Evolutionary conservation across 2,888 invertebrate species (phyloP), one percentile per base, ranked within the genome.

Genomic region (Chymomyza caudatula): DNA sequence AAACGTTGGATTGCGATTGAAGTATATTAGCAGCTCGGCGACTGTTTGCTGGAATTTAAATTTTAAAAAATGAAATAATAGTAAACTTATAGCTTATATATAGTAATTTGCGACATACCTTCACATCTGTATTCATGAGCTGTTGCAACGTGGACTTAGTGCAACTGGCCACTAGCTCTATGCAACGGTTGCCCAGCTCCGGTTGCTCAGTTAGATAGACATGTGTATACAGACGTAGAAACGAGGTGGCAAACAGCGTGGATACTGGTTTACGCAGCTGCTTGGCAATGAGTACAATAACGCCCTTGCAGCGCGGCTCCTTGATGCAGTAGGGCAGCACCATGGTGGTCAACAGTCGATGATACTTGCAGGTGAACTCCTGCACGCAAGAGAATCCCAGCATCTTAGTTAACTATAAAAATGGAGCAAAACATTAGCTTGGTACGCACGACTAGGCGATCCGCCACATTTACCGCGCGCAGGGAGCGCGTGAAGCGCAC

Each of bases 171-270:
- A 96, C 92, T 60, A 94, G 91, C 57, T 91, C 90, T 72, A 94
- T 92, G 82, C 94, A 94, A 72, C 92, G 92, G 51, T 92, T 92
- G 8, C 92, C 92, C 11, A 93, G 90, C 20, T 92, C 92, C 1
- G 92, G 91, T 0, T 91, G 86, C 87, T 94, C 93, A 43, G 93
- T 93, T 61, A 96, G 90, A 85, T 94, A 94, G 2, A 94, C 91
- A 71, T 95, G 92, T 1, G 95, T 92, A 74, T 95, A 96, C 57
- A 95, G 93, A 56, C 94, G 93, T 57, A 94, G 92, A 82, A 94
- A 94, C 63, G 94, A 93, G 62, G 92, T 92, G 1, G 92, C 91
- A 13, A 95, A 90, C 74, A 95, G 92, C 44, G 93, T 92, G 0
- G 92, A 91, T 8, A 90, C 74, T 1, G 89, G 79, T 43, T 88